phyloP scores from a whole-genome alignment of 2,797 vertebrate genomes.

The Sebastes hubbsi region DNA sequence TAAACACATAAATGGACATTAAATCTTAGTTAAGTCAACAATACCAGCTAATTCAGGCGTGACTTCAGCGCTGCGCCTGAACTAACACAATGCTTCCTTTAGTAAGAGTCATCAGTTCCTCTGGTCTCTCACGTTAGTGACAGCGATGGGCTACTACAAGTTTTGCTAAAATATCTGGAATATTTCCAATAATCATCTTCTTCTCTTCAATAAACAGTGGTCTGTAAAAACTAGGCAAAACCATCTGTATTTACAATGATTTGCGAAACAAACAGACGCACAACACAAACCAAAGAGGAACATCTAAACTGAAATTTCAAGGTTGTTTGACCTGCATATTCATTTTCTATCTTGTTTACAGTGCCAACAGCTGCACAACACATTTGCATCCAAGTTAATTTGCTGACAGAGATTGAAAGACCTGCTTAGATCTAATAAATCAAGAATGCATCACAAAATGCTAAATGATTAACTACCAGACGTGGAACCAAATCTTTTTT shows the following conservation, averaged over 20 bases:
- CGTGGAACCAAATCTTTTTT: not conserved
- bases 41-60: not conserved
- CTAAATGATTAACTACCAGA: not conserved
- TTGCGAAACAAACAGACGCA: not conserved
- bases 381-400: not conserved
- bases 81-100: not conserved
- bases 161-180: not conserved
- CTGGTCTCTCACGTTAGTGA: not conserved
- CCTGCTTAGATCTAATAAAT: not conserved
- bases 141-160: not conserved
- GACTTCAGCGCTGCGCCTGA: not conserved
- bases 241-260: not conserved
- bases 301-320: not conserved
- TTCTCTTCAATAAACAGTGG: not conserved
- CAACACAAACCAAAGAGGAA: not conserved
- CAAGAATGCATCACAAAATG: not conserved
- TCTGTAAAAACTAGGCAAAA: not conserved
- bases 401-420: not conserved
- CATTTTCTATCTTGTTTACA: not conserved
- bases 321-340: not conserved
- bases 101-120: not conserved
- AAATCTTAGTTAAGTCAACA: not conserved
- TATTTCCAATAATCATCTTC: not conserved
- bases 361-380: not conserved
- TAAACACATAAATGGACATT: not conserved